Evolutionary conservation across 2,113 vertebrate genomes (phyloP), one percentile per base, ranked within the genome.

Genomic region (Rallus limicola): DNA sequence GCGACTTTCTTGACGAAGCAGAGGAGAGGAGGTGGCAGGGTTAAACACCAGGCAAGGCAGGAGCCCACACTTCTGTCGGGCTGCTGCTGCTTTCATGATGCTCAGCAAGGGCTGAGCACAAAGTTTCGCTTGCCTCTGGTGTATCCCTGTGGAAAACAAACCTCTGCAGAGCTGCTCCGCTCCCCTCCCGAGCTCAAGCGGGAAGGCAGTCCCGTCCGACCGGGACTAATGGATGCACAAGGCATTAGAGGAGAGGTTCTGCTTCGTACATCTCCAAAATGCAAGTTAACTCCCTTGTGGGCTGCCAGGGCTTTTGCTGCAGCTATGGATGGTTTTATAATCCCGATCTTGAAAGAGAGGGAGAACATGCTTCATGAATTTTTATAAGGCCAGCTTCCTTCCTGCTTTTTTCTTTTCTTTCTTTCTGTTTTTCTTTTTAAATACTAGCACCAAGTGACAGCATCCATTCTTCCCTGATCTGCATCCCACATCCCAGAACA

Each of bases 31-130:
- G 29, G n/a, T 2, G 3, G 52, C 52, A 34, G 75, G 46, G 48
- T 40, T 26, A 40, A 72, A 59, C 8, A 3, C 28, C 65, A 40
- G 69, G 72, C 50, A 6, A 78, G 72, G 68, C 78, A 76, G 78
- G 38, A 91, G 65, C 28, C 0, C 0, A 40, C 40, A 3, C 77
- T 1, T 17, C n/a, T 28, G 25, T 10, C 0, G 0, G 53, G 76
- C 40, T 2, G 3, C 46, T 1, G 17, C 74, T 75, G 52, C 76
- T 68, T 63, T 33, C 72, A 10, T 10, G 7, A 3, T 9, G n/a
- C 53, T 84, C 21, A 2, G 78, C 69, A 14, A 68, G 67, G 76
- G 60, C 69, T 88, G 40, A 53, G 36, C 77, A 68, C 33, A 81
- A 60, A 75, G 60, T 81, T 76, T 3, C 4, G 6, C 86, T 29